Base-by-base conservation (phyloP, 2,888 invertebrate genomes). In the Suillia variegata region DNA sequence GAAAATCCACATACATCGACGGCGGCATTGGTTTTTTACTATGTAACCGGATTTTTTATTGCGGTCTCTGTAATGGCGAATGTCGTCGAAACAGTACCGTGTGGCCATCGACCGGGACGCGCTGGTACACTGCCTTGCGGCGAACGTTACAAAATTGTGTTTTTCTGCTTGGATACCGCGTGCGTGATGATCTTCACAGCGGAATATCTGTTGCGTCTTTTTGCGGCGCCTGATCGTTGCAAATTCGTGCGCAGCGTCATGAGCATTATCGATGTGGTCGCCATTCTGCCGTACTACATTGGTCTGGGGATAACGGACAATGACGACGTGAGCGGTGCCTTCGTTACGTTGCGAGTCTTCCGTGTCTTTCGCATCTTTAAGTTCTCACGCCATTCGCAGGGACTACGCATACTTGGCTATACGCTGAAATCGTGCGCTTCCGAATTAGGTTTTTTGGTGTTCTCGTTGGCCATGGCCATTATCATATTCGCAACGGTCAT, bases 121-220 rank as follows among this genome's bases (percentile, higher is more conserved):
- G 93, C 93, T 58, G 94, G 94, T 38, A 93, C 93, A 12, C 84
- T 94, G 71, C 93, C 97, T 6, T 99, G 98, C 82, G 99, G 99
- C 57, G 98, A 98, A 83, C 89, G 96, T 65, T 99, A 97, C 85
- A 96, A 97, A 85, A 94, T 95, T 73, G 94, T 96, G 69, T 98
- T 98, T 87, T 99, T 99, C 86, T 99, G 98, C 83, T 85, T 99
- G 84, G 82, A 99, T 85, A 99, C 99, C 20, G 99, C 99, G 65
- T 99, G 99, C 84, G 99, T 99, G 71, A 98, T 99, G 95, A 99
- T 99, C 70, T 99, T 99, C 86, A 98, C 98, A 17, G 96, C 97
- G 48, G 98, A 99, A 83, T 99, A 99, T 83, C 85, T 98, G 71
- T 85, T 98, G 67, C 88, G 94, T 79, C 87, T 99, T 74, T 98